Evolutionary conservation across 2,113 vertebrate genomes (phyloP), one percentile per base, ranked within the genome.

Genomic region (cat (Felis catus)): DNA sequence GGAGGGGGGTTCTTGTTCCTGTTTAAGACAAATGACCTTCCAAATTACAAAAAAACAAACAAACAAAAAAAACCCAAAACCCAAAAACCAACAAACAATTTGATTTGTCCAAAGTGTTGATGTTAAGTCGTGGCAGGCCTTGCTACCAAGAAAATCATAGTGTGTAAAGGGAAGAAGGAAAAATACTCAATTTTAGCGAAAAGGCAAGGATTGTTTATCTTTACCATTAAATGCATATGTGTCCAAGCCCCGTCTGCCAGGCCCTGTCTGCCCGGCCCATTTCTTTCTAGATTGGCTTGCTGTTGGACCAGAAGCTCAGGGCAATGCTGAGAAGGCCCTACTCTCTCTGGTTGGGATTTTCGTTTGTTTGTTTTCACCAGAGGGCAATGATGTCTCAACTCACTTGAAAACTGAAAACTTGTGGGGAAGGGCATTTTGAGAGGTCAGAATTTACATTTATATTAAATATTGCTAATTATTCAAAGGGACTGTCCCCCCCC

Each of bases 71-170:
- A n/a, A 1, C 7, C 7, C 45, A 98, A 82, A 94, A 39, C 3
- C 11, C 12, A 36, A 70, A 70, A 76, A n/a, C 45, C 79, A 96
- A 92, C 91, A 93, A 93, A 87, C 78, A 93, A 93, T 96, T 91
- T 70, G 71, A 94, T 92, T 95, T 86, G 94, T 89, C 65, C 65
- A 23, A 96, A 96, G 87, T 87, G 93, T 84, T 95, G 86, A 92
- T 97, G 88, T 91, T 80, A 83, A 94, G 95, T 95, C 95, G 97
- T 73, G 70, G 92, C 98, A 98, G 98, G 97, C 96, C 97, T 97
- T 31, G n/a, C 84, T 95, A 79, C 84, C 89, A 89, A 96, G 73
- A 97, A 97, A 83, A 89, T 70, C 65, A 91, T 2, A 10, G 66
- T 51, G 45, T 78, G 65, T 74, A 0, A 66, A 63, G 55, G 83